Base-by-base conservation (phyloP, 2,888 invertebrate species). In the Lissocephala sabroskyi region DNA sequence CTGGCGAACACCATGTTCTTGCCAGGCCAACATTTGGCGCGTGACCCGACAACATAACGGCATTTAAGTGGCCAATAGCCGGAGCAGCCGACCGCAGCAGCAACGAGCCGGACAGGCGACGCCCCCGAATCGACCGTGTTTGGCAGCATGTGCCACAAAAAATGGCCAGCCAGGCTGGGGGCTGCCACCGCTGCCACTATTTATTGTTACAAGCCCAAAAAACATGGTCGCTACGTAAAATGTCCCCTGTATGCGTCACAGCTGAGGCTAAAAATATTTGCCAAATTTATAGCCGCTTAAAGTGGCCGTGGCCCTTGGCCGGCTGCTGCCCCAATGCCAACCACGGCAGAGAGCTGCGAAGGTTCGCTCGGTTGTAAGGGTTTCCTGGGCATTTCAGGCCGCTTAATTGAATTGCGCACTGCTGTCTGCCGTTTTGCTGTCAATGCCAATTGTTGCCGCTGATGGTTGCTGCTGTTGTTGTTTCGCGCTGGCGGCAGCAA, bases 1-100 rank as follows among this genome's bases (percentile, higher is more conserved):
- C n/a, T n/a, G n/a, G n/a, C n/a, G 14, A 17, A 23, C 23, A 23
- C 7, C 23, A 23, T 41, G 29, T 11, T 9, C 10, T 41, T 41
- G 11, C n/a, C 13, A 19, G 26, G 32, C 42, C 36, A 52, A 49
- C 40, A 49, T 55, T 49, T 60, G 47, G 65, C 67, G 71, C 71
- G 71, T 73, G 71, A 73, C 71, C 71, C 75, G 78, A 73, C 71
- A 73, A 62, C 75, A 64, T 71, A 73, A 73, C 78, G 78, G 67
- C 78, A 67, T 75, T 73, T 71, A 77, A 77, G 75, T 73, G 75
- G 67, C 78, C 78, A 75, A 64, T 64, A 49, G 33, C 18, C 54
- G 32, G 44, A 36, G 29, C 52, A 35, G 33, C 35, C 30, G n/a
- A 33, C 14, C 28, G 18, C 35, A 51, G 29, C 35, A 33, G 41